Percentiles rank a stretch among this genome's conserved stretches.
phyloP scores from a whole-genome alignment of 2,797 vertebrate species.

The Dallia pectoralis region DNA sequence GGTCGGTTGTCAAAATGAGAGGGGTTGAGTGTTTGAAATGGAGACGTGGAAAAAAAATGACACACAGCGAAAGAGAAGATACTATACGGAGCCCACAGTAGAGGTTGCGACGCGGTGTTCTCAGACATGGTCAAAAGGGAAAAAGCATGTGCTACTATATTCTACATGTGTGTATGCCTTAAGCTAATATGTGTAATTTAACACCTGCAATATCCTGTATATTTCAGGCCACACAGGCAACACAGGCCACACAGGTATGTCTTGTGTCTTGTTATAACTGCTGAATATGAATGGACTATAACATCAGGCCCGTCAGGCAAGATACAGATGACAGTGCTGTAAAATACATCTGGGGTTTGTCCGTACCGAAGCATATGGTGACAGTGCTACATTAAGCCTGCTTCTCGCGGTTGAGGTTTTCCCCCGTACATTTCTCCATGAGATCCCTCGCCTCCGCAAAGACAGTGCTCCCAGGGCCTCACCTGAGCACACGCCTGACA shows the following conservation, averaged over 20 bases:
- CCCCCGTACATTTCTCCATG: background rate
- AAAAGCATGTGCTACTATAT: background rate
- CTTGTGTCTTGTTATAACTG: background rate
- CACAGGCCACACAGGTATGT: background rate
- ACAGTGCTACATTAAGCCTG: too few relatives aligned
- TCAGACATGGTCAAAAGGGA: background rate
- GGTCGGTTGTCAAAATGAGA: conserved; percentile 20
- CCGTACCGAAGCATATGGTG: background rate
- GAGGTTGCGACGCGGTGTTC: background rate
- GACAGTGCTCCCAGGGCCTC: background rate
- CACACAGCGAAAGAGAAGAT: conserved; percentile 2
- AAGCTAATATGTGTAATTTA: background rate
- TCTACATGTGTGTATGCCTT: background rate
- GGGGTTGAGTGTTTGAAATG: conserved; percentile 17
- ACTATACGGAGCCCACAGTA: background rate
- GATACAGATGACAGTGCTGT: background rate
- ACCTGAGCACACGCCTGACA: background rate
- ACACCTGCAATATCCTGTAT: background rate
- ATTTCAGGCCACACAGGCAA: background rate
- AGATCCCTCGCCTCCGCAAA: background rate
- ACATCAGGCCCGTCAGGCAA: background rate
- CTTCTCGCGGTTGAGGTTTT: background rate
- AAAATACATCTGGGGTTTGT: background rate
- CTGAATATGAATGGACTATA: background rate
- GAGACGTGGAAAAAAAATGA: background rate